Evolutionary conservation across 2,113 vertebrate species (phyloP), one percentile per base, ranked within the genome.

Genomic region (Steatornis caripensis): DNA sequence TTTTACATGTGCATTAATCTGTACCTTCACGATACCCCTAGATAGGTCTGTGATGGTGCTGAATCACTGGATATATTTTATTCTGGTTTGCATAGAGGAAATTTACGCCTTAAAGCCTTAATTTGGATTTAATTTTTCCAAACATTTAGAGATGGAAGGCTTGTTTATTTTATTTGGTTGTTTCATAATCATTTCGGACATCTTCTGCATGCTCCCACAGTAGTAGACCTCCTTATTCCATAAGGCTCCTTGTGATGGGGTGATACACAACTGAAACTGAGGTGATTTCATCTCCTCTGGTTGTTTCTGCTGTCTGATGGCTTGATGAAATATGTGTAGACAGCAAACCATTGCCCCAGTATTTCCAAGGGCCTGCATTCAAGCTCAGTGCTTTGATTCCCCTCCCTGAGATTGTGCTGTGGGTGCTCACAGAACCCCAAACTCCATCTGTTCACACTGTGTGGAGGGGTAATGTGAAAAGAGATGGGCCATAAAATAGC

Each of bases 391-490:
- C 11, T 53, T 61, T 62, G 21, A 41, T 20, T 78, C 13, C 7
- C 26, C 13, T 70, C 13, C 16, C 36, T 36, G 18, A 71, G 77
- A 77, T 27, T 1, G 0, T 36, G 21, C 14, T 55, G 6, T 1
- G 1, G 18, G 11, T 53, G 26, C 1, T 0, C 69, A 29, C 15
- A 2, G 7, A 84, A 58, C 32, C 15, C 29, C n/a, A 85, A 49
- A 61, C 12, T 21, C 30, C 57, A 76, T 2, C 19, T 36, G 39
- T 46, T 71, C 61, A 27, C 17, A 9, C 17, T 45, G 37, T 21
- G 15, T 22, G 9, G 12, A 16, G 4, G 17, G 4, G 5, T 51
- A 75, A 68, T 0, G 0, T 27, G 43, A 48, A 74, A 41, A 46
- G 9, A 49, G n/a, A 30, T 0, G 6, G 90, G 8, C 9, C 45